Percentiles rank a stretch among this genome's conserved stretches.
Conservation (phyloP, 2,113 vertebrate species). For the Lates calcarifer region DNA sequence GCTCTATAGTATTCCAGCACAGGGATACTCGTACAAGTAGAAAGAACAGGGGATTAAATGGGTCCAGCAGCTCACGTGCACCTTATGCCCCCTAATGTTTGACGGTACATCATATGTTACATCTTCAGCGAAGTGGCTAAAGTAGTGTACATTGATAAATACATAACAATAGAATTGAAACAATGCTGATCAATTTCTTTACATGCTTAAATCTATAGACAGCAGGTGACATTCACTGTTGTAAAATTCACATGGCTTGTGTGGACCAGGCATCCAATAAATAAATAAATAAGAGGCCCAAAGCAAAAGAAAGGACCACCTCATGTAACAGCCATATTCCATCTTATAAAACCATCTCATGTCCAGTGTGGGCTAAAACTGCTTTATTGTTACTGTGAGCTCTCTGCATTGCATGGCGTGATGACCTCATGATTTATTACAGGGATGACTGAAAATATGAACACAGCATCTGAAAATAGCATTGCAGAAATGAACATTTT, state of each 20-base stretch:
- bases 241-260: not conserved
- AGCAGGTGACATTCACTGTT: not conserved
- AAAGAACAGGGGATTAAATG: slow-evolving; percentile 4
- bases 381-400: slow-evolving; percentile 44
- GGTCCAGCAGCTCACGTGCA: slow-evolving; percentile 21
- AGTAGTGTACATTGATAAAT: not conserved
- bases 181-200: not conserved
- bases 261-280: not conserved
- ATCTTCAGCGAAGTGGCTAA: not conserved
- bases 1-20: not conserved
- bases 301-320: not conserved
- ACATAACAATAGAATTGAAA: not conserved
- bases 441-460: slow-evolving; percentile 41
- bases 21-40: slow-evolving; percentile 2
- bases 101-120: not conserved
- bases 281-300: not conserved
- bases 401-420: slow-evolving; percentile 23
- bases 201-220: not conserved
- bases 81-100: not conserved
- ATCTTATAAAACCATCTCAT: slow-evolving; percentile 47
- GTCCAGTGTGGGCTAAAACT: slow-evolving; percentile 7
- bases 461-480: slow-evolving; percentile 53
- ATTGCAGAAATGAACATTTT: slow-evolving; percentile 49
- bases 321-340: not conserved
- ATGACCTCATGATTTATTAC: slow-evolving; percentile 72